Percentiles rank a stretch among this genome's conserved stretches.
These are phyloP conservation scores for Trissolcus brochymenae DNA, from an alignment of 2,888 invertebrate species.

Conservation along the genomic window DNA sequence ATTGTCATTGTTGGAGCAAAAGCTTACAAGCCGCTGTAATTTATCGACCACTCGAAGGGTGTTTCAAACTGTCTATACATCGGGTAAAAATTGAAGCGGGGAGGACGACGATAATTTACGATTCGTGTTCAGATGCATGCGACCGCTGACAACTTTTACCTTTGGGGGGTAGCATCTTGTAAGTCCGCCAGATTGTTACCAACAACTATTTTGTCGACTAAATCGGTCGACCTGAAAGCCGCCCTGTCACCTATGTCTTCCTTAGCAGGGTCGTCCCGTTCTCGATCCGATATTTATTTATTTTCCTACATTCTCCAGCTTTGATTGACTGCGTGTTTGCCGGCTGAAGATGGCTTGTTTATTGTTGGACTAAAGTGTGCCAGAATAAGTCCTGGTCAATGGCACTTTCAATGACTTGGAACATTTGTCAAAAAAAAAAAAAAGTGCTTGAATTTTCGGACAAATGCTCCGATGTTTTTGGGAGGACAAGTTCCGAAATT, in stretches of 20 bases:
- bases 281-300: conserved; percentile 40
- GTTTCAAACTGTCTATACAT: conserved; percentile 49
- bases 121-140: conserved; percentile 56
- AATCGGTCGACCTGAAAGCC: conserved; percentile 37
- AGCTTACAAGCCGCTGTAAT: conserved; percentile 46
- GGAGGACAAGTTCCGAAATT: background rate
- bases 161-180: conserved; percentile 60
- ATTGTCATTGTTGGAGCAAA: conserved; percentile 20
- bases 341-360: conserved; percentile 40
- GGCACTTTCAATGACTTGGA: background rate
- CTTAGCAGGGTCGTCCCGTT: conserved; percentile 16
- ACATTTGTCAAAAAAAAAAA: conserved; percentile 4
- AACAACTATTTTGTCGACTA: conserved; percentile 43
- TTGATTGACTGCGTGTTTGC: conserved; percentile 44
- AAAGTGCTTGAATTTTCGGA: background rate
- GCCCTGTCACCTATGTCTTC: conserved; percentile 39
- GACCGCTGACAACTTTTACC: conserved; percentile 54
- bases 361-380: conserved; percentile 39
- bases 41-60: conserved; percentile 58
- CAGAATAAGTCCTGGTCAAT: conserved; percentile 9
- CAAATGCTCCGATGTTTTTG: conserved; percentile 1
- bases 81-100: conserved; percentile 11
- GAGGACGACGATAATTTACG: conserved; percentile 67
- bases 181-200: conserved; percentile 30
- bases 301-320: conserved; percentile 20